Conservation (phyloP, 2,888 invertebrate genomes). For the Drosophila kuntzei region DNA sequence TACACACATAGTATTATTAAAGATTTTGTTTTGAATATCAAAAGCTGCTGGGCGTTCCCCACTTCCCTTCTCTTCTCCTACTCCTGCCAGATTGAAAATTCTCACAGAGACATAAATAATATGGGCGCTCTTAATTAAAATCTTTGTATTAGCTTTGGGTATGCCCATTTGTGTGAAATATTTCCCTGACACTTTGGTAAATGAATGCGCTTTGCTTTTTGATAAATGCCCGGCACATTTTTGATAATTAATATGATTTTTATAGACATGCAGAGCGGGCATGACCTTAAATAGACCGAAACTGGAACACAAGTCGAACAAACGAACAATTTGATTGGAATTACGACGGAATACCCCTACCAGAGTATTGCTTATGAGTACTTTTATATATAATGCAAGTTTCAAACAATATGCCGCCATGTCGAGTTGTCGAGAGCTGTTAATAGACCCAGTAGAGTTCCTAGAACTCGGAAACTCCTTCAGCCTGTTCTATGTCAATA, state of each 20-base stretch:
- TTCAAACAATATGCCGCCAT: conserved; percentile 52
- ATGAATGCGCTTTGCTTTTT: conserved; percentile 52
- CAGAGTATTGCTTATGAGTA: conserved; percentile 4
- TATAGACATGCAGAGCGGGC: conserved; percentile 39
- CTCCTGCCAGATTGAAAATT: conserved; percentile 10
- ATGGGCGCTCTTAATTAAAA: conserved; percentile 68
- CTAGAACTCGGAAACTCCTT: conserved; percentile 44
- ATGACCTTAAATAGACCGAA: conserved; percentile 38
- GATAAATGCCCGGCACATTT: conserved; percentile 52
- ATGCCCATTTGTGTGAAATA: conserved; percentile 56
- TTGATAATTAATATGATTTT: conserved; percentile 60
- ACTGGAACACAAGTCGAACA: conserved; percentile 22
- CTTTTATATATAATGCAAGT: background rate
- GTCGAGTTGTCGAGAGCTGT: conserved; percentile 38
- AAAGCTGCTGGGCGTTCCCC: conserved; percentile 13
- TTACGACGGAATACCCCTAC: background rate
- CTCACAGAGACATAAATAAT: conserved; percentile 67
- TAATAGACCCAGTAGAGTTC: conserved; percentile 39
- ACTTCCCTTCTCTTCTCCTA: background rate
- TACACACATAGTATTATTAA: conserved; percentile 31
- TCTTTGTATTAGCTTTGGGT: conserved; percentile 50
- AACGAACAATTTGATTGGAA: conserved; percentile 10
- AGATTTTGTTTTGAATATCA: conserved; percentile 1
- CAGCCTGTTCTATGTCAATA: conserved; percentile 39
- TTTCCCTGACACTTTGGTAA: conserved; percentile 53